phyloP scores from a whole-genome alignment of 2,113 vertebrate species.

The Micronycteris hirsuta region DNA sequence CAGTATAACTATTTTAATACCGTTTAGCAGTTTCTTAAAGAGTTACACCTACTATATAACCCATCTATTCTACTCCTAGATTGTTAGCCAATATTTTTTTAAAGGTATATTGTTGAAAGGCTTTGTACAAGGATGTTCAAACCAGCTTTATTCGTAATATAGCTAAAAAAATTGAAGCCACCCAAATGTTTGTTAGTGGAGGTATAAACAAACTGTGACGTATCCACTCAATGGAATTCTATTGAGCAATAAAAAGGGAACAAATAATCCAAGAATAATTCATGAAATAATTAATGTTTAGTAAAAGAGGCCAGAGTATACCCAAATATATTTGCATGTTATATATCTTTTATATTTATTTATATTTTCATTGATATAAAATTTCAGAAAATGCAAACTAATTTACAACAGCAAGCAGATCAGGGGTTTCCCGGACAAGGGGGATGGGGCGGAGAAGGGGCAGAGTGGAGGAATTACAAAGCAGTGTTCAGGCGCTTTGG shows the following conservation, averaged over 20 bases:
- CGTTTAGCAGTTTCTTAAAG: neutral
- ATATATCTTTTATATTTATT: neutral
- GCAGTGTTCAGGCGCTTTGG: neutral
- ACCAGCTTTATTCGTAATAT: neutral
- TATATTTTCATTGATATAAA: neutral
- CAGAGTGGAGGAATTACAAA: neutral
- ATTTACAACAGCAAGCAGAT: neutral
- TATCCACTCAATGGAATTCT: neutral
- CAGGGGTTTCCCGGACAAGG: neutral
- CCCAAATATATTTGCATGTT: neutral
- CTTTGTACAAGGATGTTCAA: neutral
- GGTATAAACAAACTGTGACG: neutral
- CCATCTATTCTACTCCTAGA: neutral
- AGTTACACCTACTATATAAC: neutral
- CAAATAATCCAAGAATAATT: neutral
- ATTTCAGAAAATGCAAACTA: neutral
- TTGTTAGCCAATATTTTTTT: neutral
- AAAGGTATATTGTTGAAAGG: neutral
- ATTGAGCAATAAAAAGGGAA: neutral
- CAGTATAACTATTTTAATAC: neutral
- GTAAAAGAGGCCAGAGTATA: neutral
- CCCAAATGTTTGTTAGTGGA: neutral
- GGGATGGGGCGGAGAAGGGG: accelerated
- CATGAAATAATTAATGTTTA: neutral
- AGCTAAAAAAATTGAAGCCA: neutral